phyloP scores from a whole-genome alignment of 2,113 vertebrate genomes.

The Pedetes capensis region DNA sequence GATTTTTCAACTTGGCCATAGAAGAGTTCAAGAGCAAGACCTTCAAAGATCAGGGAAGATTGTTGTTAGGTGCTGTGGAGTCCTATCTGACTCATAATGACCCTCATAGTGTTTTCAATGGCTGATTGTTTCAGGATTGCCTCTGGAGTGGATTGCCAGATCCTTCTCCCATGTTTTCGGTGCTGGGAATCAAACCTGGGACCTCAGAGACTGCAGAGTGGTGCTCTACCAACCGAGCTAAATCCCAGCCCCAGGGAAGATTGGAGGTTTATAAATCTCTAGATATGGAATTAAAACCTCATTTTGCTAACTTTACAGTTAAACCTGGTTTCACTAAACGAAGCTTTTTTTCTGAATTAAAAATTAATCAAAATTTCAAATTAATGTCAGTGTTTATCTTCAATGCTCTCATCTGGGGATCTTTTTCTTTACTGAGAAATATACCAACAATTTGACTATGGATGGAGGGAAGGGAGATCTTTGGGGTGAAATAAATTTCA shows the following conservation, averaged over 20 bases:
- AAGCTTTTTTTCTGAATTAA: background rate
- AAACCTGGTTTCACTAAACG: background rate
- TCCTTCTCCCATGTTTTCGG: too few relatives aligned
- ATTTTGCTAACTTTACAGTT: background rate
- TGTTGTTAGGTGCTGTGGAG: too few relatives aligned
- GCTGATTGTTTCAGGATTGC: too few relatives aligned
- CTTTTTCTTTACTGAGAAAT: slow-evolving; percentile 8
- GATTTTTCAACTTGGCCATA: background rate
- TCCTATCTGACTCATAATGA: too few relatives aligned
- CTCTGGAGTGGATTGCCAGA: too few relatives aligned
- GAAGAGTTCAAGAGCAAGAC: background rate
- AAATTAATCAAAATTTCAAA: slow-evolving; percentile 43
- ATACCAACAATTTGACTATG: background rate
- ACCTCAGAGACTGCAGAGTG: too few relatives aligned
- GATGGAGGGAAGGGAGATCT: background rate
- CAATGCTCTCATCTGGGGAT: background rate
- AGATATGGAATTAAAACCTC: background rate
- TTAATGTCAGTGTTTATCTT: background rate
- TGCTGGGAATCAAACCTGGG: too few relatives aligned
- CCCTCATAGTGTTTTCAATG: too few relatives aligned
- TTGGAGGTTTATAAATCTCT: background rate
- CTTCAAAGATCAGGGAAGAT: background rate
- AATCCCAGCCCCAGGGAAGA: too few relatives aligned
- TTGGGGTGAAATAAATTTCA: slow-evolving; percentile 29
- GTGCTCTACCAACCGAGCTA: too few relatives aligned